These are phyloP conservation scores for Taenaris catops DNA, from an alignment of 2,888 invertebrate species.

Conservation along the genomic window DNA sequence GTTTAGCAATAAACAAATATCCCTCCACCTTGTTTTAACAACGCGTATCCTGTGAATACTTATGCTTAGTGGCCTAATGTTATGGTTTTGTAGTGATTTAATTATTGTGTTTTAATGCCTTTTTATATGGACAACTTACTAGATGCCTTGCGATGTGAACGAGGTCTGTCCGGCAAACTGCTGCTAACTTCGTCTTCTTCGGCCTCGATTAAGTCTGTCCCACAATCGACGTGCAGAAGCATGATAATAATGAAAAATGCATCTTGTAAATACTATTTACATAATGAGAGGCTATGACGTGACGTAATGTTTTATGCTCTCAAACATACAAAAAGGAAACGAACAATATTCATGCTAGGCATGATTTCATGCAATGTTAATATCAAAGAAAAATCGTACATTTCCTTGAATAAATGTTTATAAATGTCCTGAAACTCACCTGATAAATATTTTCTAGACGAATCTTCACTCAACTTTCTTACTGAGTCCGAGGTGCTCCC, in stretches of 20 bases:
- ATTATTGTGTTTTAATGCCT: slow-evolving; percentile 2
- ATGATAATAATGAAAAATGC: slow-evolving; percentile 38
- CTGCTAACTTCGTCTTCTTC: slow-evolving; percentile 77
- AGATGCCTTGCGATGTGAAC: slow-evolving; percentile 76
- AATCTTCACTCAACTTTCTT: slow-evolving; percentile 74
- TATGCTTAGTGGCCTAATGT: background rate
- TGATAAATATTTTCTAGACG: slow-evolving; percentile 75
- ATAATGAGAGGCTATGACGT: slow-evolving; percentile 29
- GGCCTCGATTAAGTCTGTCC: slow-evolving; percentile 79
- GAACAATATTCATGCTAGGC: slow-evolving; percentile 55
- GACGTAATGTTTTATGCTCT: slow-evolving; percentile 32
- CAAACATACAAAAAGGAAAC: slow-evolving; percentile 30
- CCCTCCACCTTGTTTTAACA: slow-evolving; percentile 12
- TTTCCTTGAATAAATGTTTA: slow-evolving; percentile 6
- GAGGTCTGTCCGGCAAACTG: slow-evolving; percentile 64
- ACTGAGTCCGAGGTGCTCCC: slow-evolving; percentile 69
- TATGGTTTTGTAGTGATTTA: too few relatives aligned
- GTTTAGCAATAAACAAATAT: slow-evolving; percentile 10
- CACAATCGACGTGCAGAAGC: slow-evolving; percentile 42
- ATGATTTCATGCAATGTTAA: slow-evolving; percentile 44
- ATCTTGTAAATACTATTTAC: slow-evolving; percentile 33
- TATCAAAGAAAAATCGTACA: slow-evolving; percentile 8
- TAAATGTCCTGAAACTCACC: slow-evolving; percentile 46
- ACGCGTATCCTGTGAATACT: slow-evolving; percentile 1
- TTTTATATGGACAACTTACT: slow-evolving; percentile 77